Evolutionary conservation across 2,888 invertebrate genomes (phyloP), one percentile per base, ranked within the genome.

Genomic region (Caenorhabditis imperialis): DNA sequence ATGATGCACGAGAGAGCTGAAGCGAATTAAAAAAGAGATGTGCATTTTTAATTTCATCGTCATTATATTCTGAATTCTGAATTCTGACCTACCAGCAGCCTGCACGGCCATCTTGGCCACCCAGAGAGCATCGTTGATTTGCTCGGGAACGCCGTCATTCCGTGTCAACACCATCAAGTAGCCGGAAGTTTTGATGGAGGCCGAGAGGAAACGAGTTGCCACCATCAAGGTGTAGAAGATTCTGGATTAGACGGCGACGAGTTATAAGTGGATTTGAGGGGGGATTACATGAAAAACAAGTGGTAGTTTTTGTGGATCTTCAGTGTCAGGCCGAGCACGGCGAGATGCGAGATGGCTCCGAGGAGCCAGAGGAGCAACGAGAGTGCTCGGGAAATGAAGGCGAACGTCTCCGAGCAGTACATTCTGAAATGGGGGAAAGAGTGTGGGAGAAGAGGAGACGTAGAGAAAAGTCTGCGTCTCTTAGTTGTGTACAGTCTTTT

Each of bases 281-380:
- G n/a, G n/a, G n/a, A n/a, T n/a, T n/a, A 67, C 67, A 57, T 51
- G 58, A 67, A 67, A 27, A 58, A 67, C 16, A 50, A 3, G 30
- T 67, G 67, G 20, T 35, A 67, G 7, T 51, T 57, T 33, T 51
- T 47, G 37, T 37, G 51, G 1, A 58, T 33, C n/a, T 37, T 23
- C 14, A 23, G 12, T 2, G 30, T 40, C 8, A 58, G 18, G 2
- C 40, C 2, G 2, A 67, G n/a, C 14, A 45, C 35, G 4, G 22
- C 5, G 14, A 67, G 0, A 44, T 67, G 44, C n/a, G 40, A 16
- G 8, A 58, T 35, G n/a, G 35, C 42, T 35, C 35, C 51, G 20
- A 25, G 7, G 4, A 51, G 8, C 22, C 57, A 67, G 14, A 65
- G 25, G 33, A 23, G 14, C 10, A 65, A 14, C 1, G 67, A 67